Conservation (phyloP, 2,888 invertebrate genomes). For the Anaspis maculata region DNA sequence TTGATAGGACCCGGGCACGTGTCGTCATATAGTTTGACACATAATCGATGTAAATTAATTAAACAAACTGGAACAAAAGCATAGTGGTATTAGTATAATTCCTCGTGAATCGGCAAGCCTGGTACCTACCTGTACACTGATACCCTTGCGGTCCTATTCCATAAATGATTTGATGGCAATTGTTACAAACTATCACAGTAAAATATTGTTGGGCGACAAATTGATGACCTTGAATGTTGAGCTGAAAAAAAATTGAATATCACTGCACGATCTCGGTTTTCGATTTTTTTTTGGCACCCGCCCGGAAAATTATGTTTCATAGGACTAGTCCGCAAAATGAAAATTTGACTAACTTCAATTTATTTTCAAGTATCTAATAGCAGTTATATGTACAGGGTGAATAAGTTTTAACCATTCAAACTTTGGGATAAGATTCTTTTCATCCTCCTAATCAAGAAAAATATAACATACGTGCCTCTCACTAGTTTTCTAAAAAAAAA, state of each 20-base stretch:
- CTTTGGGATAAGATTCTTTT: no score
- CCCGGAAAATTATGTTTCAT: background rate
- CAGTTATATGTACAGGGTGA: no score
- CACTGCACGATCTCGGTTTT: no score
- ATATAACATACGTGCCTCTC: no score
- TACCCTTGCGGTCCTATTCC: conserved; percentile 96
- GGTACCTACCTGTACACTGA: conserved; percentile 75
- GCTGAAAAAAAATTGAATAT: conserved; percentile 41
- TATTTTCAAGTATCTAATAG: no score
- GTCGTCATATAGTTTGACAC: conserved; percentile 40
- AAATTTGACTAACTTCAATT: no score
- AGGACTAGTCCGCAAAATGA: no score
- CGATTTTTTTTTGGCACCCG: background rate
- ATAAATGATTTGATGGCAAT: conserved; percentile 86
- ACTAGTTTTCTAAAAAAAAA: no score
- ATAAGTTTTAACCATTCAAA: no score
- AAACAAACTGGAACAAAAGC: conserved; percentile 33
- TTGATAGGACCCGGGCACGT: conserved; percentile 40
- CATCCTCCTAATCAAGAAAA: no score
- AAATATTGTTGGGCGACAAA: conserved; percentile 82
- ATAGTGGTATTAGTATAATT: no score
- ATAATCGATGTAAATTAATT: conserved; percentile 40
- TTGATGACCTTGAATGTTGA: conserved; percentile 82
- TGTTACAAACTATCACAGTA: conserved; percentile 85
- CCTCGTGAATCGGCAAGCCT: conserved; percentile 1